Conservation (phyloP, 2,888 invertebrate genomes). For the Caenorhabditis angaria region DNA sequence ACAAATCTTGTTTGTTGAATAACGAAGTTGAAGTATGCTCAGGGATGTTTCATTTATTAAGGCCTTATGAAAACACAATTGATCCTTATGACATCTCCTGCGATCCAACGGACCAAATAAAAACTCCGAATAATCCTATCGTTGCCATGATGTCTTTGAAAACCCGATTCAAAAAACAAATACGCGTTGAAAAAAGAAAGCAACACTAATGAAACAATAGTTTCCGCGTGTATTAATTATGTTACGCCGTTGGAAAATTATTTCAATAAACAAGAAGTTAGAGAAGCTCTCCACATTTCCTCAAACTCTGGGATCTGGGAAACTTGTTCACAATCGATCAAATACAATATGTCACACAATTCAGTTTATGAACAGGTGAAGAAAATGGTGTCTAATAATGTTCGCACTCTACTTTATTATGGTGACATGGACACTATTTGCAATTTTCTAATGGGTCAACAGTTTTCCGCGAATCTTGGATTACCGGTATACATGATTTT, state of each 20-base stretch:
- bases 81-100: slow-evolving; percentile 69
- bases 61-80: no score
- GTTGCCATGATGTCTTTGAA: slow-evolving; percentile 66
- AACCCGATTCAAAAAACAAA: slow-evolving; percentile 60
- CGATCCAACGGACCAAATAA: no score
- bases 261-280: slow-evolving; percentile 64
- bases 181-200: slow-evolving; percentile 38
- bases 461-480: slow-evolving; percentile 65
- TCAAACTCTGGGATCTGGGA: slow-evolving; percentile 64
- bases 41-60: neutral
- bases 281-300: slow-evolving; percentile 62
- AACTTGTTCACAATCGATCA: slow-evolving; percentile 63
- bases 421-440: slow-evolving; percentile 67
- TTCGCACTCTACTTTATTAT: slow-evolving; percentile 69
- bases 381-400: slow-evolving; percentile 65
- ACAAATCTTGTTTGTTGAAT: slow-evolving; percentile 66
- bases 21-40: slow-evolving; percentile 66
- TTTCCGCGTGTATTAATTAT: no score
- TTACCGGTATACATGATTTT: slow-evolving; percentile 18
- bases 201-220: slow-evolving; percentile 48
- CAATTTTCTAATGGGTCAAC: slow-evolving; percentile 71
- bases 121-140: no score
- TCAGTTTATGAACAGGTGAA: slow-evolving; percentile 31
- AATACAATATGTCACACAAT: slow-evolving; percentile 62
- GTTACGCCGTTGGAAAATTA: slow-evolving; percentile 51